Conservation (phyloP, 2,888 invertebrate genomes). For the Drosophila aldrichi region DNA sequence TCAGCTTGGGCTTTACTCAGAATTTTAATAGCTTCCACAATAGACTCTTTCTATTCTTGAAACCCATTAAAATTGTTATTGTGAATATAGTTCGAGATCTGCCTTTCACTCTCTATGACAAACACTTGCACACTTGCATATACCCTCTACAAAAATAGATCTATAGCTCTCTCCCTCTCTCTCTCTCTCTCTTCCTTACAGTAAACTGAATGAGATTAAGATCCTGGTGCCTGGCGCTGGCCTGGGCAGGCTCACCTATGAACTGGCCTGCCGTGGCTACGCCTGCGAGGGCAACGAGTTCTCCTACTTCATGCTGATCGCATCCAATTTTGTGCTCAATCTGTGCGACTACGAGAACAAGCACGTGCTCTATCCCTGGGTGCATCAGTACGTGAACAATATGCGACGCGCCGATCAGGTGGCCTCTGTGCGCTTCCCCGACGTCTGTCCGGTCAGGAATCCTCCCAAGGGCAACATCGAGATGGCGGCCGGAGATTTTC, state of each 20-base stretch:
- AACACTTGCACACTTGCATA: neutral
- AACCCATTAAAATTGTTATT: neutral
- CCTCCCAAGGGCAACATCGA: constrained; percentile 90
- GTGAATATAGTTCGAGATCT: neutral
- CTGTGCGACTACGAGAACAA: constrained; percentile 89
- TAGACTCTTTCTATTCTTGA: neutral
- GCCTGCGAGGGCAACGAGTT: constrained; percentile 99
- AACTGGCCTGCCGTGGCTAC: constrained; percentile 95
- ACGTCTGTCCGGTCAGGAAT: constrained; percentile 91
- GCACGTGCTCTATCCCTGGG: constrained; percentile 96
- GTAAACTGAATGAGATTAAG: constrained; percentile 86
- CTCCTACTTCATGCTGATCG: constrained; percentile 98
- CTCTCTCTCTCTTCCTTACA: constrained; percentile 32
- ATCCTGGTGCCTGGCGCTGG: constrained; percentile 99
- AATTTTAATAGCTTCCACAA: neutral
- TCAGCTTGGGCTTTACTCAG: no score
- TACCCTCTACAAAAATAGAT: neutral
- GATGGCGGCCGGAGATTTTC: constrained; percentile 98
- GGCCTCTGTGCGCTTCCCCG: constrained; percentile 92
- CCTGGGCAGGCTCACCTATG: constrained; percentile 96
- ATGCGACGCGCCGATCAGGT: constrained; percentile 92
- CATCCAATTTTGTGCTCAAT: constrained; percentile 98
- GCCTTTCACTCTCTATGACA: neutral
- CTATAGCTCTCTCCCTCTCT: neutral
- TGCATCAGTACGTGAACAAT: constrained; percentile 97